A percentile compares a stretch with the other conserved stretches of the same genome.
These are phyloP conservation scores for Campylomormyrus numenius DNA, from an alignment of 2,113 vertebrate species.

Conservation along the genomic window DNA sequence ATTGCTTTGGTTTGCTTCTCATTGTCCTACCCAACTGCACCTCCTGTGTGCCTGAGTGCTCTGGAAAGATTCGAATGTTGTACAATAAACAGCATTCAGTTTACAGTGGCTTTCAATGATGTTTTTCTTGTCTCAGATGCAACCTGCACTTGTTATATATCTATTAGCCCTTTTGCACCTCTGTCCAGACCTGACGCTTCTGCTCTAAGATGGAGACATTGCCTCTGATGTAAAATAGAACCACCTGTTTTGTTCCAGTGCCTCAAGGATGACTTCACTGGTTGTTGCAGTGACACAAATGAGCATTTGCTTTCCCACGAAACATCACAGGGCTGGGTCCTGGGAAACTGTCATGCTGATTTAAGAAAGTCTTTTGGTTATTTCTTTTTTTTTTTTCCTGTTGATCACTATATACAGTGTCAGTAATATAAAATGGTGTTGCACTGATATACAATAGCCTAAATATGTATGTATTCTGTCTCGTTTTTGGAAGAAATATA, in stretches of 20 bases:
- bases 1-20: neutral
- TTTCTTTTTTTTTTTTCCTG: neutral
- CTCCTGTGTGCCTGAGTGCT: neutral
- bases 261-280: neutral
- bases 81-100: neutral
- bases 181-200: neutral
- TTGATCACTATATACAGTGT: neutral
- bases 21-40: neutral
- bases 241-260: neutral
- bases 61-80: neutral
- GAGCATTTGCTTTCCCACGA: neutral
- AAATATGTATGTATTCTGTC: neutral
- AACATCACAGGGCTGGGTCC: neutral
- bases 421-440: neutral
- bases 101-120: neutral
- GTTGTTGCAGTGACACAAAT: neutral
- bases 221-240: neutral
- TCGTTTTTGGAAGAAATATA: neutral
- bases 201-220: neutral
- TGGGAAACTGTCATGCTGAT: neutral
- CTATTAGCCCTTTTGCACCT: neutral
- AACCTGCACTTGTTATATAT: neutral
- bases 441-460: neutral
- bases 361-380: neutral
- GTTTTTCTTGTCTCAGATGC: neutral